Evolutionary conservation across 1,140 invertebrate species (phyloP).

Genomic region (Caenorhabditis brenneri): DNA sequence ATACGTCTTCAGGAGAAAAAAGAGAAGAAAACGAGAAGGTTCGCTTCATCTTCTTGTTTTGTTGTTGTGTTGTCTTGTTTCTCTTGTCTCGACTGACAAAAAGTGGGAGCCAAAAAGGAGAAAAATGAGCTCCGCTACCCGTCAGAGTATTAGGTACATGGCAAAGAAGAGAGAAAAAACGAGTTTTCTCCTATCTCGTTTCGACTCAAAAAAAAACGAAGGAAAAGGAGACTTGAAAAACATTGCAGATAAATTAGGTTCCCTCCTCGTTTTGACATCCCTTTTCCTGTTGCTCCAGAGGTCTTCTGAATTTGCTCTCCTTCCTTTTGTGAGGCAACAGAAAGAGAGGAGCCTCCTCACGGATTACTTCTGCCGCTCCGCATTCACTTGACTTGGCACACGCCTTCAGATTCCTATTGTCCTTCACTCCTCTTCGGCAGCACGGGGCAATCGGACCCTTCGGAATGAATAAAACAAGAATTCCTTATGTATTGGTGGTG

Average conservation of each 20-base stretch:
- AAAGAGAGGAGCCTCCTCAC: background rate
- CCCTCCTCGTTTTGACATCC: background rate
- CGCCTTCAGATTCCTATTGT: background rate
- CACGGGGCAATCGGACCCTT: slow-evolving; percentile 1
- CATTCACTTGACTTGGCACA: slow-evolving; percentile 29
- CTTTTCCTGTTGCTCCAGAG: background rate
- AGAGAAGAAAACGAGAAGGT: background rate
- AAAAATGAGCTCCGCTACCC: slow-evolving; percentile 33
- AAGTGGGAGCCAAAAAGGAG: background rate
- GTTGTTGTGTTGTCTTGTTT: slow-evolving; percentile 5
- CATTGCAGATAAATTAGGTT: slow-evolving; percentile 41
- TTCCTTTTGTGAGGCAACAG: background rate
- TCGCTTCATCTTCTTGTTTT: slow-evolving; percentile 29
- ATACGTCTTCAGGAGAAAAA: background rate
- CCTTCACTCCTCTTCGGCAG: background rate
- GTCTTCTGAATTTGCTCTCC: background rate
- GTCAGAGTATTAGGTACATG: slow-evolving; percentile 17
- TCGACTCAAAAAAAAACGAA: background rate
- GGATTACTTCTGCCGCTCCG: slow-evolving; percentile 42
- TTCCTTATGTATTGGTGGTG: background rate
- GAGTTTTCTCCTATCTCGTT: slow-evolving; percentile 17
- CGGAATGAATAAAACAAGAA: slow-evolving; percentile 31
- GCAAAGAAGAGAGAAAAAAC: background rate
- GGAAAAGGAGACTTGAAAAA: background rate
- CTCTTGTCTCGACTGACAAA: background rate